phyloP scores from a whole-genome alignment of 30 jellyfish, hydroid and myxozoan genomes.

The Mastigias papua region DNA sequence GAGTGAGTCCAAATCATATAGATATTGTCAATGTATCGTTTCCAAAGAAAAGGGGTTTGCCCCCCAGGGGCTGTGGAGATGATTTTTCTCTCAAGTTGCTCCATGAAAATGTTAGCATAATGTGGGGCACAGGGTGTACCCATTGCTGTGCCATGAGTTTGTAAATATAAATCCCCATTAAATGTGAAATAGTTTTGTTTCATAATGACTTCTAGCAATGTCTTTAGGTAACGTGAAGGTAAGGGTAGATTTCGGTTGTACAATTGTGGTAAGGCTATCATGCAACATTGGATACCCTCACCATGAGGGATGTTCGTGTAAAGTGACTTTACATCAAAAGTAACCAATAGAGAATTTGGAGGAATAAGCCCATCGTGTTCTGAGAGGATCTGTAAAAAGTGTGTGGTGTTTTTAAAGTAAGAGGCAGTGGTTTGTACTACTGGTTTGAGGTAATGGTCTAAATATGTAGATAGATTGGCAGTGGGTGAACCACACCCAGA shows the following conservation, averaged over 20 bases:
- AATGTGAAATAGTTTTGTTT: not conserved
- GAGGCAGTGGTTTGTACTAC: not conserved
- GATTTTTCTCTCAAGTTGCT: not conserved
- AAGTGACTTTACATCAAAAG: too few species aligned
- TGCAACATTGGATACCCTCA: not conserved
- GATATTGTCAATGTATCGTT: not conserved
- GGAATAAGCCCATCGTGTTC: not conserved
- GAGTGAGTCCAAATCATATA: not conserved
- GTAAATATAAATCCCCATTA: too few species aligned
- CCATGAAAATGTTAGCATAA: constrained; percentile 2
- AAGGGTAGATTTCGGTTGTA: not conserved
- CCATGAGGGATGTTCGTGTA: too few species aligned
- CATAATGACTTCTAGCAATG: not conserved
- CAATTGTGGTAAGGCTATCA: not conserved
- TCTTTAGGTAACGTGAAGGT: not conserved
- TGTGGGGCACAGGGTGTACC: not conserved
- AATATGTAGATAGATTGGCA: too few species aligned
- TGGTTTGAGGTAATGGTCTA: too few species aligned
- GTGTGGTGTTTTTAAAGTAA: not conserved
- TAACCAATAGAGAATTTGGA: not conserved
- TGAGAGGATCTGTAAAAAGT: constrained; percentile 11
- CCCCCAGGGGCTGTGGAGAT: not conserved
- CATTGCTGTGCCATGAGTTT: too few species aligned
- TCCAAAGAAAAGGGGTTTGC: too few species aligned
- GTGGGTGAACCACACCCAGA: too few species aligned